A percentile compares a stretch with the other conserved stretches of the same genome.
Conservation (phyloP, 2,888 invertebrate genomes). For the Exephanes ischioxanthus region DNA sequence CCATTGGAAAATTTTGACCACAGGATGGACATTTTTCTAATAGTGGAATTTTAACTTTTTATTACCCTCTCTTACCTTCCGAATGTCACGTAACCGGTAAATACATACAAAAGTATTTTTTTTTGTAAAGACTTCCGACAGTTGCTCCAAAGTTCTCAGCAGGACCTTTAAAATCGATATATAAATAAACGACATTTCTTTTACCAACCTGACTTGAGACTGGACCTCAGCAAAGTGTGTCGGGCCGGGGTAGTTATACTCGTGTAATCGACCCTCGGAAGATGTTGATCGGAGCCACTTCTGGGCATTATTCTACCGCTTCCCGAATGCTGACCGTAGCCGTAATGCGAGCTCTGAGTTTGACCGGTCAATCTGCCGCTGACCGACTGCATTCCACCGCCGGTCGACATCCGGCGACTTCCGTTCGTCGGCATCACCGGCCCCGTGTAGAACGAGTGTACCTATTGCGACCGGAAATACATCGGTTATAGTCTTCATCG, state of each 20-base stretch:
- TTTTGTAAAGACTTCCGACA: too few relatives aligned
- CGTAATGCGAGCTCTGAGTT: conserved; percentile 84
- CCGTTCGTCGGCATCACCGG: conserved; percentile 85
- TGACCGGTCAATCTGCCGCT: conserved; percentile 84
- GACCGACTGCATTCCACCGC: conserved; percentile 86
- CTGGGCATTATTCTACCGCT: conserved; percentile 89
- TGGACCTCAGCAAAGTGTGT: conserved; percentile 93
- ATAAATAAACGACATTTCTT: not conserved
- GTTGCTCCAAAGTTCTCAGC: not conserved
- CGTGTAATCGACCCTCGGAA: conserved; percentile 94
- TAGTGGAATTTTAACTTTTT: too few relatives aligned
- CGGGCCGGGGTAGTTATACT: conserved; percentile 89
- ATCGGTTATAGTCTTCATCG: conserved; percentile 40
- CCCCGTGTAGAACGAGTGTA: conserved; percentile 94
- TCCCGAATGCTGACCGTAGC: conserved; percentile 86
- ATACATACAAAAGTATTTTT: too few relatives aligned
- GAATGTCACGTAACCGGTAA: too few relatives aligned
- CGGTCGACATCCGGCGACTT: conserved; percentile 89
- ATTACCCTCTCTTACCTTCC: too few relatives aligned
- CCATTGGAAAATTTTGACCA: too few relatives aligned
- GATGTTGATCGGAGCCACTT: conserved; percentile 96
- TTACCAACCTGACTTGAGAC: conserved; percentile 89
- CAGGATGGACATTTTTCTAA: too few relatives aligned
- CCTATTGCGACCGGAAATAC: conserved; percentile 82
- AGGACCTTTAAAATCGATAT: conserved; percentile 6